A percentile compares a stretch with the other conserved stretches of the same genome.
phyloP scores from a whole-genome alignment of 2,797 vertebrate species.

The Helicolenus hilgendorfi region DNA sequence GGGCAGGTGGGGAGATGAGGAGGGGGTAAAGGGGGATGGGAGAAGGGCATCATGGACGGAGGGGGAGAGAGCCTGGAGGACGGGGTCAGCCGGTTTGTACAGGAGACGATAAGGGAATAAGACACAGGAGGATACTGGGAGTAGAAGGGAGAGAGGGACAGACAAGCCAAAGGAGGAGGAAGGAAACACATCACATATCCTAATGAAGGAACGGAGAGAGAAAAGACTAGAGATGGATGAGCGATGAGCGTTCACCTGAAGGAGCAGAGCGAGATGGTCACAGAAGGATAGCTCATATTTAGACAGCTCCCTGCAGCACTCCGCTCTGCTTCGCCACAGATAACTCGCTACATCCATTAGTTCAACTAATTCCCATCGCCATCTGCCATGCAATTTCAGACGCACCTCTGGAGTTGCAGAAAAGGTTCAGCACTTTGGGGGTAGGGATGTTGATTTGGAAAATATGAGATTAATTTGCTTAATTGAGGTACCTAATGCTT shows the following conservation, averaged over 20 bases:
- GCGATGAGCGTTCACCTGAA: conserved; percentile 3
- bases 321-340: conserved; percentile 75
- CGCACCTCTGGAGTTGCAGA: conserved; percentile 81
- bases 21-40: conserved; percentile 20
- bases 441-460: conserved; percentile 77
- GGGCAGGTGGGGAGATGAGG: conserved; percentile 44
- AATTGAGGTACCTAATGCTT: conserved; percentile 75
- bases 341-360: conserved; percentile 82
- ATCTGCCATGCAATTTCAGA: conserved; percentile 84
- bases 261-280: conserved; percentile 53
- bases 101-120: not conserved
- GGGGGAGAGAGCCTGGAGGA: not conserved
- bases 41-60: conserved; percentile 20
- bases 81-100: conserved; percentile 18
- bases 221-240: conserved; percentile 9
- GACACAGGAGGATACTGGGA: not conserved
- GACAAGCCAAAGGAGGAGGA: not conserved
- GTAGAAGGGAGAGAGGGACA: not conserved
- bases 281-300: conserved; percentile 80
- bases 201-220: not conserved
- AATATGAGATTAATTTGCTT: conserved; percentile 80
- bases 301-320: conserved; percentile 68
- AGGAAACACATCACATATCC: not conserved
- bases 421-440: conserved; percentile 74
- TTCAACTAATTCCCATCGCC: conserved; percentile 85